Evolutionary conservation across 2,888 invertebrate genomes (phyloP), one percentile per base, ranked within the genome.

Genomic region (Eubasilissa splendida): DNA sequence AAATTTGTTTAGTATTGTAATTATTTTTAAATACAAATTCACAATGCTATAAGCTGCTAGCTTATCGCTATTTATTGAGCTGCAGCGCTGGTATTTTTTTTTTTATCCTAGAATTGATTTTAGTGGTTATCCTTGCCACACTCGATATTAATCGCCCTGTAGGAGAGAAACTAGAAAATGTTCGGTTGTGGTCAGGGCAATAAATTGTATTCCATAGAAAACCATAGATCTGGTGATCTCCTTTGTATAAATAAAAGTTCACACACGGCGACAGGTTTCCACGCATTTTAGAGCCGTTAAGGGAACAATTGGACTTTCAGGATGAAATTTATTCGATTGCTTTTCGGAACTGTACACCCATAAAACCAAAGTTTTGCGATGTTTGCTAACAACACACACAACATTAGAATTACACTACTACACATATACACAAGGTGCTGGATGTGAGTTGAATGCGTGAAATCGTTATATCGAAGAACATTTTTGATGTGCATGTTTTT

Each of bases 401-500:
- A 71, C 56, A 71, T 56, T 54, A 42, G 42, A 42, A 42, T 50
- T 52, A 68, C 53, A 52, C 42, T 22, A 22, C 22, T 22, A 42
- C 42, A 42, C 42, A 42, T 42, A 42, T 42, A 76, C 76, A 65
- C 53, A 58, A 70, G 63, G 65, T 78, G 59, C 71, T 71, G 78
- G 52, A 59, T 53, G 78, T 42, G 53, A 58, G 70, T 59, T 77
- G 78, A 58, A 33, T 42, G 78, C 71, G 60, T 68, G 77, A 52
- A 77, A 53, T 11, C n/a, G 33, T 68, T 14, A n/a, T 50, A n/a
- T 22, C 58, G 65, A 73, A 74, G 14, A 42, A 74, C 31, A 66
- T 52, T 14, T 80, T 71, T 79, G 59, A 56, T 76, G 53, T 80
- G 74, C 77, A 74, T 76, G 79, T 65, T 77, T 76, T 71, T 66